Conservation (phyloP, 2,888 invertebrate species). For the Blomia tropicalis region DNA sequence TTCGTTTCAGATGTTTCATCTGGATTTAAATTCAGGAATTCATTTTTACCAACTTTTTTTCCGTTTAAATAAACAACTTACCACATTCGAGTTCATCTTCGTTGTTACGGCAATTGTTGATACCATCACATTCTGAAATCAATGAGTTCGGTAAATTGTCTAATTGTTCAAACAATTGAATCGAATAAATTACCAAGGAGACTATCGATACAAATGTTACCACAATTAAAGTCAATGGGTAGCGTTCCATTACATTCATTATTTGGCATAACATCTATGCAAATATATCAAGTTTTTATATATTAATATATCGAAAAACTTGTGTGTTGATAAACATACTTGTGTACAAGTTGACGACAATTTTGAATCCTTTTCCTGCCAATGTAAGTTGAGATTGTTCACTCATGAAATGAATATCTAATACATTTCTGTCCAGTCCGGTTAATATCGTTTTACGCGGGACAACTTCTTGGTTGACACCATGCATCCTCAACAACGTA, state of each 20-base stretch:
- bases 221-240: slow-evolving; percentile 16
- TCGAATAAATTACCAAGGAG: background rate
- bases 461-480: slow-evolving; percentile 15
- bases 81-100: slow-evolving; percentile 18
- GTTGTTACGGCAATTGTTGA: slow-evolving; percentile 18
- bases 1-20: slow-evolving; percentile 20
- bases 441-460: slow-evolving; percentile 10
- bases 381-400: background rate
- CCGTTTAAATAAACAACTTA: background rate
- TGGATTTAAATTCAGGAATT: background rate
- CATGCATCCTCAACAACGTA: slow-evolving; percentile 12
- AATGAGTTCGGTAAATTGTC: background rate
- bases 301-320: background rate
- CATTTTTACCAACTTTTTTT: background rate
- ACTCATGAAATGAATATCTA: slow-evolving; percentile 17
- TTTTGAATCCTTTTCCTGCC: slow-evolving; percentile 22
- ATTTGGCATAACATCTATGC: background rate
- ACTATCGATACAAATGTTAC: slow-evolving; percentile 18
- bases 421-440: background rate
- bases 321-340: no score
- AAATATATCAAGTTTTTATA: background rate
- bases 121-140: slow-evolving; percentile 22
- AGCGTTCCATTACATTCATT: slow-evolving; percentile 15
- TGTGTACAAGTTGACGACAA: slow-evolving; percentile 17
- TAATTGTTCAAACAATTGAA: background rate